Base-by-base conservation (phyloP, 2,113 vertebrate genomes). In the Dromiciops gliroides region DNA sequence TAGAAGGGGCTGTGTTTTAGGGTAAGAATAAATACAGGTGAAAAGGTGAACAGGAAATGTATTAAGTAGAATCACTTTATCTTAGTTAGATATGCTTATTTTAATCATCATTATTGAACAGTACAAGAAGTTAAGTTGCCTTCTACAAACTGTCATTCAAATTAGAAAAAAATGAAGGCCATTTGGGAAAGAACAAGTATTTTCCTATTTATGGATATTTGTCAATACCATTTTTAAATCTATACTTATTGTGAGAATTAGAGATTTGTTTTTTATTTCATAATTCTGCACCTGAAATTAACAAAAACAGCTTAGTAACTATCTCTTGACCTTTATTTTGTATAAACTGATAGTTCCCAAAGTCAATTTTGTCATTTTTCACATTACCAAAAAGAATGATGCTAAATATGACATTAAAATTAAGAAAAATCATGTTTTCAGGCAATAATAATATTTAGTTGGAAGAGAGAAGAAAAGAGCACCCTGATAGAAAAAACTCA, bases 231-330 rank as follows among this genome's bases (percentile, higher is more conserved):
- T 3, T 8, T 28, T 67, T 67, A 14, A 67, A 31, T 67, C 47
- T 48, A 0, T n/a, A 4, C 8, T n/a, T 10, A 26, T 52, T 47
- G 0, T 0, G n/a, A 91, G 23, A 83, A 28, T 25, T 37, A 6
- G 44, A 0, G 22, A 22, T 24, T 24, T 47, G 12, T 8, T 53
- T 88, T 12, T 50, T n/a, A 37, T 47, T 89, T 24, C 48, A 83
- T 67, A 47, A 28, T 23, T 4, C 6, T 26, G 16, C 7, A 22
- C 12, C n/a, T 67, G 8, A 56, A 31, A 67, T 37, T 22, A 67
- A 56, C 37, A 37, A 67, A 67, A 67, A 67, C 37, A 67, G 53
- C 8, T 56, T 56, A 10, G 53, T 56, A 56, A 56, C 26, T 28
- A 28, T 56, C 53, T 56, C 26, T 56, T 56, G 53, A 56, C 26